Base-by-base conservation (phyloP, 2,797 vertebrate species). In the Rhinogobio ventralis region DNA sequence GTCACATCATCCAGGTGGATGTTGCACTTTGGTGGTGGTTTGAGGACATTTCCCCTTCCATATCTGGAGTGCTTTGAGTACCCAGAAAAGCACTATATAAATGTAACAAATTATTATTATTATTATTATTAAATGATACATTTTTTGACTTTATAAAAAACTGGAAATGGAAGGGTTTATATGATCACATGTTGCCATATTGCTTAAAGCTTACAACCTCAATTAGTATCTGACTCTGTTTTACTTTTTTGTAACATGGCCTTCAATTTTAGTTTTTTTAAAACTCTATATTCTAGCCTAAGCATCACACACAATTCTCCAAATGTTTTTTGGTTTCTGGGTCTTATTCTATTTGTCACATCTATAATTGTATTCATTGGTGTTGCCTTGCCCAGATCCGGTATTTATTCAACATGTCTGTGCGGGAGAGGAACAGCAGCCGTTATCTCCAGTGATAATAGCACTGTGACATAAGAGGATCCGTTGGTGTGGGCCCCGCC, bases 391-490 rank as follows among this genome's bases (percentile, higher is more conserved):
- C 85, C 82, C 83, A 83, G 82, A 85, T 86, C 72, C 82, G 57
- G 67, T 89, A 86, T 89, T 88, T 90, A 85, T 85, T 60, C 39
- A 85, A 66, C 49, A 86, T 85, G 84, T 84, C 64, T 85, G 62
- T 75, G 81, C 66, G 51, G 53, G 51, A 79, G 73, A 78, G 81
- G 82, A 86, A 69, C 62, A 84, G 76, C 86, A 88, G 85, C 89
- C 79, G 85, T 80, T 89, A 89, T 91, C 88, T 89, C 36, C 72
- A 84, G 39, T 89, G 88, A 86, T 87, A 86, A 84, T 73, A 81
- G 33, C 45, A 67, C 28, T 51, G 68, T 87, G 81, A 88, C 85
- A 88, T 83, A 77, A 88, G 64, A 49, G 62, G 66, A 67, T 42
- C 57, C 74, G 71, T 51, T 82, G 51, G 85, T 77, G 64, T 82